Conservation (phyloP, 2,888 invertebrate genomes). For the Phyllotreta striolata region DNA sequence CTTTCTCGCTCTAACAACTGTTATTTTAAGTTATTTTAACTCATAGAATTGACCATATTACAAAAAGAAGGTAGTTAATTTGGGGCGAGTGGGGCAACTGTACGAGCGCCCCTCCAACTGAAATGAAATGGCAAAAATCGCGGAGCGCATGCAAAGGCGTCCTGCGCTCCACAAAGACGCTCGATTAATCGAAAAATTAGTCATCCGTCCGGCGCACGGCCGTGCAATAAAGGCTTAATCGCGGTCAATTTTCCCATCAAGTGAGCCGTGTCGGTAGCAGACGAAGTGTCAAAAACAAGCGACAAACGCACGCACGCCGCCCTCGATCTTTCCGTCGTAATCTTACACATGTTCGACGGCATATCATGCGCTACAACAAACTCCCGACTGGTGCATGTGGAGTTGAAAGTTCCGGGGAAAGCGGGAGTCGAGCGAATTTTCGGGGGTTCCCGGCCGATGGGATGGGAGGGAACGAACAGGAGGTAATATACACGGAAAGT, state of each 20-base stretch:
- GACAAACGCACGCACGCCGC: slow-evolving; percentile 26
- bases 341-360: slow-evolving; percentile 42
- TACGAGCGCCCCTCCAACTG: too few species aligned
- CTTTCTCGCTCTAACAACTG: too few species aligned
- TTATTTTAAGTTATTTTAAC: too few species aligned
- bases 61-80: too few species aligned
- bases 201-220: slow-evolving; percentile 28
- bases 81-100: too few species aligned
- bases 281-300: slow-evolving; percentile 36
- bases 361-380: slow-evolving; percentile 28
- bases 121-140: too few species aligned
- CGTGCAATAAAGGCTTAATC: slow-evolving; percentile 30
- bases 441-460: slow-evolving; percentile 19
- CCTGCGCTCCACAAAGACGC: slow-evolving; percentile 2
- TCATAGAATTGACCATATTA: too few species aligned
- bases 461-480: slow-evolving; percentile 24
- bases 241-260: slow-evolving; percentile 33
- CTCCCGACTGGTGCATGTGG: slow-evolving; percentile 16
- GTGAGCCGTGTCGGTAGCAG: slow-evolving; percentile 32
- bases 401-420: slow-evolving; percentile 32
- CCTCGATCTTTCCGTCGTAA: slow-evolving; percentile 42
- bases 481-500: slow-evolving; percentile 13
- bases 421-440: slow-evolving; percentile 3
- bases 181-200: slow-evolving; percentile 30
- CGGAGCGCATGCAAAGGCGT: too few species aligned